Evolutionary conservation across 2,113 vertebrate genomes (phyloP), one percentile per base, ranked within the genome.

Genomic region (Fregata magnificens): DNA sequence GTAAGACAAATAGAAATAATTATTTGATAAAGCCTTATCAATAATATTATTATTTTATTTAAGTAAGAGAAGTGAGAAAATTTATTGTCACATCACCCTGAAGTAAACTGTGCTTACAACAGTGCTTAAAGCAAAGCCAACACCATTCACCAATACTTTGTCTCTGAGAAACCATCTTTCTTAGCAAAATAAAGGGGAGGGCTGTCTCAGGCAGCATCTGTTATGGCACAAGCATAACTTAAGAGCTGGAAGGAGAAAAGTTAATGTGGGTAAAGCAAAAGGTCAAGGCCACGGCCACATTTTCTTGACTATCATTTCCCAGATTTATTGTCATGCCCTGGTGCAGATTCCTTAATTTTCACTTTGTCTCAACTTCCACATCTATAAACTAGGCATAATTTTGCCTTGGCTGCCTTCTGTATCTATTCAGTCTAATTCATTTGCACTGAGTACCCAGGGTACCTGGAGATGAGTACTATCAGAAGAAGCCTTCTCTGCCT

Each of bases 191-290:
- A 53, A 82, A 91, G 31, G 13, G 12, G 17, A 84, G 13, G 29
- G 12, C 5, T 82, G n/a, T 50, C 49, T 74, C 40, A 61, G 44
- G 71, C 29, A 79, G 26, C 71, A 79, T 36, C 36, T 88, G 26
- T 22, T 61, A 47, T 2, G 5, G 77, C 28, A 32, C 56, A 82
- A 50, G 50, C 29, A 31, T 59, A 58, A 73, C 25, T 58, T 32
- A 59, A 55, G 55, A 56, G 40, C 55, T 86, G 29, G 29, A 78
- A 91, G 66, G 59, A 88, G 62, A 55, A 70, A 85, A 76, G 67
- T 76, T 77, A 53, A 82, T 38, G 50, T 25, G 50, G 40, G 36
- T 79, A 91, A 82, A 91, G 70, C 45, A 88, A 82, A 93, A 88
- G 80, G 21, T 32, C 71, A 82, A 47, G 56, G 55, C 31, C 31